phyloP scores from a whole-genome alignment of 2,888 invertebrate genomes.

The Philereme transversata region DNA sequence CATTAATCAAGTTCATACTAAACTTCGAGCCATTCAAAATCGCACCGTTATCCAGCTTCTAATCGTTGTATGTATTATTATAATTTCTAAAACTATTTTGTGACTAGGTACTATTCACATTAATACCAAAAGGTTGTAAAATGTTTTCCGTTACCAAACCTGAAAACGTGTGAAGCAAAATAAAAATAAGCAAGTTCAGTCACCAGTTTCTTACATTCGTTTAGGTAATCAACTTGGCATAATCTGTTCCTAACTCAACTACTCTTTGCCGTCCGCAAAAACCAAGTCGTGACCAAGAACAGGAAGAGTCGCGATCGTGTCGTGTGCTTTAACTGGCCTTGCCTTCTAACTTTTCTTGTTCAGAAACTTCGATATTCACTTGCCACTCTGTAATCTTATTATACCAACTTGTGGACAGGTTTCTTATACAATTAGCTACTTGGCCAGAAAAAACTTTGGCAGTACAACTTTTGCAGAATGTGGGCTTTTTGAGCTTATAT shows the following conservation, averaged over 20 bases:
- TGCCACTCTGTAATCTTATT: conserved; percentile 66
- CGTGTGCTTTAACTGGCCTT: conserved; percentile 42
- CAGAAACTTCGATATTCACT: conserved; percentile 66
- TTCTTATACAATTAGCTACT: conserved; percentile 71
- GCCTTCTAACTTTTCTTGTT: conserved; percentile 51
- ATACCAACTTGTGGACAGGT: conserved; percentile 71
- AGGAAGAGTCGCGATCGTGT: conserved; percentile 41
- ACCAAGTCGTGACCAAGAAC: conserved; percentile 39
- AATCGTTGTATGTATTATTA: too few species aligned
- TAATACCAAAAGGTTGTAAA: too few species aligned
- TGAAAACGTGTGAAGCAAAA: too few species aligned
- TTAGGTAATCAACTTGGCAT: not conserved
- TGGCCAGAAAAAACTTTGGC: conserved; percentile 51
- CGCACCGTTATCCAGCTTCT: too few species aligned
- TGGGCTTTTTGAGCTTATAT: conserved; percentile 17
- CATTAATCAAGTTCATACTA: not conserved
- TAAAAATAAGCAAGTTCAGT: too few species aligned
- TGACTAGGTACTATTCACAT: too few species aligned
- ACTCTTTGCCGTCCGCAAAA: conserved; percentile 38
- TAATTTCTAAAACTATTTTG: too few species aligned
- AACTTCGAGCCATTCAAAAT: not conserved
- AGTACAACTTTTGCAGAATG: conserved; percentile 14
- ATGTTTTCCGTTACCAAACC: too few species aligned
- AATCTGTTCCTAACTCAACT: conserved; percentile 6
- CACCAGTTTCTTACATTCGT: not conserved